Base-by-base conservation (phyloP, 2,888 invertebrate genomes). In the Philereme transversata region DNA sequence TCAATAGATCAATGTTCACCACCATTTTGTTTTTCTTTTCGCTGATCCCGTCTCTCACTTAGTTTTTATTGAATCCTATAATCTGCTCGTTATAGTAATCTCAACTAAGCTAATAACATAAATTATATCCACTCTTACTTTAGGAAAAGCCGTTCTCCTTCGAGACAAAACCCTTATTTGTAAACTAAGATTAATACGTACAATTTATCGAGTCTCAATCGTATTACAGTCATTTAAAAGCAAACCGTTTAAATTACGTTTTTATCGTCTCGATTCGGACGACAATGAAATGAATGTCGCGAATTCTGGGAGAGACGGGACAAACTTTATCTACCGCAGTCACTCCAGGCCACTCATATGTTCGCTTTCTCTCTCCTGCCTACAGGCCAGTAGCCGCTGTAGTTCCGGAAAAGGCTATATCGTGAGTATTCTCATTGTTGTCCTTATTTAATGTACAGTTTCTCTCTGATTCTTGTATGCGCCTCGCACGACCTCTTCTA, bases 321-420 rank as follows among this genome's bases (percentile, higher is more conserved):
- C 73, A 66, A 78, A 82, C 67, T 77, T 82, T 82, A 83, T 83
- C 81, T 78, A 82, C 85, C 87, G 82, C 75, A 85, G 79, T 85
- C 85, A 85, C 83, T 87, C 83, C 82, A 81, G 76, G 85, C 90
- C 90, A 91, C 88, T 91, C 88, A 92, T 87, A 87, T 87, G 90
- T 92, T 89, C 90, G 90, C 93, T 90, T 90, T 93, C 88, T 90
- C 84, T 93, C 88, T 88, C 89, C 86, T 94, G 93, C 89, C 87
- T 87, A 87, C 94, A 97, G 97, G 96, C 96, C 93, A 96, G 96
- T 95, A 97, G 96, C 94, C 96, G 96, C 94, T 96, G 97, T 94
- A 97, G 96, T 94, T 97, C 96, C 94, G 97, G 96, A 94, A 97
- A 96, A 95, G 97, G 97, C 95, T 97, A 97, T 96, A 97, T 97